These are phyloP conservation scores for Artemia sinica DNA, from an alignment of 2,888 invertebrate species.

Conservation along the genomic window DNA sequence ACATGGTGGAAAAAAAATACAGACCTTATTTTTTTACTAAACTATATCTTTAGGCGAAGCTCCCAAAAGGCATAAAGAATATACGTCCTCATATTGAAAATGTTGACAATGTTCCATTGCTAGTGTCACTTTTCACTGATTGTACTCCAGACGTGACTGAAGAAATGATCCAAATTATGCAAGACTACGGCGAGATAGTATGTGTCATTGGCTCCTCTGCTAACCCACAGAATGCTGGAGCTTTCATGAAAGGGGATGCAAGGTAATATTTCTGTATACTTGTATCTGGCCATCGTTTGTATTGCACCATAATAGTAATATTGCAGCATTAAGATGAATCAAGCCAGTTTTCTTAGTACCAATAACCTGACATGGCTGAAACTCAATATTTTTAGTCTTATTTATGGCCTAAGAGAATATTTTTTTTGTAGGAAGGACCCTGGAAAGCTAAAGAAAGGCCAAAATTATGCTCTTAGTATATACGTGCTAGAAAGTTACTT, in stretches of 20 bases:
- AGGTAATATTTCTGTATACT: slow-evolving; percentile 37
- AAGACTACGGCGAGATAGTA: slow-evolving; percentile 87
- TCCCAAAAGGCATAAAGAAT: slow-evolving; percentile 89
- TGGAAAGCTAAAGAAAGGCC: too few relatives aligned
- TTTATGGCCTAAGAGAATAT: too few relatives aligned
- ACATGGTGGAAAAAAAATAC: too few relatives aligned
- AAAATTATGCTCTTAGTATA: too few relatives aligned
- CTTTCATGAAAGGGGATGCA: slow-evolving; percentile 85
- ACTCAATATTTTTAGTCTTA: too few relatives aligned
- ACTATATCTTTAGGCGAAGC: slow-evolving; percentile 48
- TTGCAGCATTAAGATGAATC: neutral
- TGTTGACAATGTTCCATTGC: slow-evolving; percentile 90
- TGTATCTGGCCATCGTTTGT: neutral
- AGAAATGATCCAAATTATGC: slow-evolving; percentile 86
- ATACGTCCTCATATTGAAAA: slow-evolving; percentile 85
- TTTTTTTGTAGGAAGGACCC: too few relatives aligned
- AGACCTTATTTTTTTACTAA: too few relatives aligned
- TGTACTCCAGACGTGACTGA: slow-evolving; percentile 78
- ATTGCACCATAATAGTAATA: neutral
- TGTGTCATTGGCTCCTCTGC: slow-evolving; percentile 83
- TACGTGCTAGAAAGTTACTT: too few relatives aligned
- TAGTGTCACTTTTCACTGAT: slow-evolving; percentile 93
- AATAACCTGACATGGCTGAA: slow-evolving; percentile 4
- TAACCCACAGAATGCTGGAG: slow-evolving; percentile 69
- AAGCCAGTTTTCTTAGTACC: neutral